Base-by-base conservation (phyloP, 1,140 invertebrate genomes). In the Drosophila ercepeae region DNA sequence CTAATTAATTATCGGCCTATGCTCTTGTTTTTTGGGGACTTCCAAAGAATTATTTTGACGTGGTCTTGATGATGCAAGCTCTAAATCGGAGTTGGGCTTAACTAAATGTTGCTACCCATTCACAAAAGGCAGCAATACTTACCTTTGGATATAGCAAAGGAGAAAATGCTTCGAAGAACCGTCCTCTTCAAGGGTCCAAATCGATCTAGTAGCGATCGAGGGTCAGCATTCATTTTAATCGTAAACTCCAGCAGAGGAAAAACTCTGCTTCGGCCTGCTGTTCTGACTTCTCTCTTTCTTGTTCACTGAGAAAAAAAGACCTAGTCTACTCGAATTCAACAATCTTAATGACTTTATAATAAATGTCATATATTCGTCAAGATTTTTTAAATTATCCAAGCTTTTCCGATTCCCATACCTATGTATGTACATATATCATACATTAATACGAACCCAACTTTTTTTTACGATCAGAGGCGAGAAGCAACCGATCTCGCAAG, bases 131-230 rank as follows among this genome's bases (percentile, higher is more conserved):
- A 45, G 27, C 7, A 53, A 19, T 25, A 3, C n/a, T 14, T 41
- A 36, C 21, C 14, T 8, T 16, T 18, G 34, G 34, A 36, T 8
- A 14, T 7, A 7, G 14, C 18, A 6, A n/a, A 7, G 19, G 19
- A 18, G 27, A 53, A 73, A 36, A 46, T 25, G 27, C 53, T 29
- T 9, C 2, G 39, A 8, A 65, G 64, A 45, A 68, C 61, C 61
- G 44, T 27, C n/a, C 78, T 44, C 79, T 34, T 16, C 70, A 13
- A 59, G 58, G 75, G 19, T 41, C 65, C 39, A 68, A 75, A 41
- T 75, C 68, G 70, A 86, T 83, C 79, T 83, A 81, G 79, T 75
- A 50, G 60, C 57, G 67, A 60, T 58, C 63, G 75, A 78, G 77
- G 73, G 75, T 50, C 50, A 48, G 63, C 69, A 57, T 72, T 71